Evolutionary conservation across 2,113 vertebrate species (phyloP).

Genomic region (Pteronura brasiliensis): DNA sequence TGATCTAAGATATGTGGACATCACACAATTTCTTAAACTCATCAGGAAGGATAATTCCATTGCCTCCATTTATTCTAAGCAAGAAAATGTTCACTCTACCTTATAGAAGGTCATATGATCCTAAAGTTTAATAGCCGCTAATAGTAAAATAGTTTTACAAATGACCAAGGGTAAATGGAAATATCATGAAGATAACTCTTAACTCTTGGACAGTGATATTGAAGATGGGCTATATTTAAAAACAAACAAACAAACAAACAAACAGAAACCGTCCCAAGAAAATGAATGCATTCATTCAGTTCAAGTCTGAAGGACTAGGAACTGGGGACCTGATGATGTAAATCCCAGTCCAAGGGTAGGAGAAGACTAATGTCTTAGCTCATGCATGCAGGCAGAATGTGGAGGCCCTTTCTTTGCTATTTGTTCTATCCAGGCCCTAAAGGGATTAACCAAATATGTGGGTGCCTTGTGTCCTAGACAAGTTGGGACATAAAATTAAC

Average conservation of each 20-base stretch:
- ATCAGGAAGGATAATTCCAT: neutral
- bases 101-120: neutral
- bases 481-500: neutral
- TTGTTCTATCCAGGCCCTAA: neutral
- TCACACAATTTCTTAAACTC: neutral
- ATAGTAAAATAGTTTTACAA: neutral
- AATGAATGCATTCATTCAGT: neutral
- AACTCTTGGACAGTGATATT: neutral
- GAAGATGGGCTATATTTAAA: neutral
- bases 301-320: neutral
- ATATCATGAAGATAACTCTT: neutral
- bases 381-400: neutral
- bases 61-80: neutral
- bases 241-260: neutral
- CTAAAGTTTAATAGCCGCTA: neutral
- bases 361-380: neutral
- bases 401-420: neutral
- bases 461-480: neutral
- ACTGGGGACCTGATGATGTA: neutral
- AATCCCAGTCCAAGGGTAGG: neutral
- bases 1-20: neutral
- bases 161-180: neutral
- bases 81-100: neutral
- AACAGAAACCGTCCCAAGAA: neutral
- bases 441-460: neutral